Conservation (phyloP, 2,797 vertebrate species). For the Falco biarmicus region DNA sequence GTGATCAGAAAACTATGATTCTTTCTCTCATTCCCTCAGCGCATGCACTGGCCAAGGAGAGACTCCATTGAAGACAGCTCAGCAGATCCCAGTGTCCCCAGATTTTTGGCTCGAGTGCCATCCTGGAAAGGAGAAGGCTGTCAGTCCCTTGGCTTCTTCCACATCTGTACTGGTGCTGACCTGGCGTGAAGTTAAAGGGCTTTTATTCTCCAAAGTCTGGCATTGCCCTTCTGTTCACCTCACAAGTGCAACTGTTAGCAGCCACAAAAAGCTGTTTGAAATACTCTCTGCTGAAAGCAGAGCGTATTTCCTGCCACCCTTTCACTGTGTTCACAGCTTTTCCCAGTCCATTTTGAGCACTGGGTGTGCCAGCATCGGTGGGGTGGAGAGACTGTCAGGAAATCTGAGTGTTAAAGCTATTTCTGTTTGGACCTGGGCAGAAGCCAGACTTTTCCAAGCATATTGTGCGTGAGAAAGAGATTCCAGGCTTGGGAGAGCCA, state of each 20-base stretch:
- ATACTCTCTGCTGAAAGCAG: neutral
- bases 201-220: neutral
- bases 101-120: neutral
- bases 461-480: neutral
- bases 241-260: neutral
- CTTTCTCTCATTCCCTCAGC: neutral
- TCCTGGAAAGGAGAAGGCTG: neutral
- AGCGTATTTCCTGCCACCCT: neutral
- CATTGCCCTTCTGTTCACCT: neutral
- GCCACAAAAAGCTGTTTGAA: neutral
- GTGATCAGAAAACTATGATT: neutral
- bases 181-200: neutral
- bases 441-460: neutral
- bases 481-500: neutral
- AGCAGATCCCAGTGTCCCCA: neutral
- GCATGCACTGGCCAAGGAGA: neutral
- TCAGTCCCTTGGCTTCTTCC: neutral
- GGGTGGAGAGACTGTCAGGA: neutral
- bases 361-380: neutral
- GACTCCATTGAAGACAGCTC: neutral
- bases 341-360: neutral
- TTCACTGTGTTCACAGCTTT: neutral
- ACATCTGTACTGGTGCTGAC: neutral
- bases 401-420: neutral
- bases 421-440: neutral